Evolutionary conservation across 2,113 vertebrate genomes (phyloP).

Genomic region (Charina bottae): DNA sequence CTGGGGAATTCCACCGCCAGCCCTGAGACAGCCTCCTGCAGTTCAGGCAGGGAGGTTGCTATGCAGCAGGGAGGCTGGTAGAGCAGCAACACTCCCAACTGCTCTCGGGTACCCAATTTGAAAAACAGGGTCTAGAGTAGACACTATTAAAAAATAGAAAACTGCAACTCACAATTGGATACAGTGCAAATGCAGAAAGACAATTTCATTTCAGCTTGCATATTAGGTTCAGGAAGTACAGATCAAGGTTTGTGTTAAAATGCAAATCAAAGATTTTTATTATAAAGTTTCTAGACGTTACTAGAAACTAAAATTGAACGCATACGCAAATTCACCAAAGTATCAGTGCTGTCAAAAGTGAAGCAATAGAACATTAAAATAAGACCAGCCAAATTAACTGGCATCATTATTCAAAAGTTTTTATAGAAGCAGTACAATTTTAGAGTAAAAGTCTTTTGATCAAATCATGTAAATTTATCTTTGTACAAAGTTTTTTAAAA

Average conservation of each 20-base stretch:
- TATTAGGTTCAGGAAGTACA: not conserved
- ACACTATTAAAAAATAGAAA: not conserved
- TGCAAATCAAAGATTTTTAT: not conserved
- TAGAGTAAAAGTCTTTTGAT: not conserved
- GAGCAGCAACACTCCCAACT: no score
- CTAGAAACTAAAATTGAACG: not conserved
- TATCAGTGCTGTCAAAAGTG: not conserved
- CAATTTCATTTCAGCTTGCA: not conserved
- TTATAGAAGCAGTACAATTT: not conserved
- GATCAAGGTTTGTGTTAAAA: not conserved
- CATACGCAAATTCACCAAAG: not conserved
- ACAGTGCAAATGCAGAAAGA: not conserved
- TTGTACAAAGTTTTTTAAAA: not conserved
- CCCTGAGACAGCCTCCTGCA: no score
- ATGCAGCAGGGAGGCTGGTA: no score
- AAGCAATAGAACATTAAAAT: not conserved
- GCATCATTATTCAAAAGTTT: not conserved
- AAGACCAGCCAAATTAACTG: not conserved
- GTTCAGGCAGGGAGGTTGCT: no score
- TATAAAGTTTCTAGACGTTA: not conserved
- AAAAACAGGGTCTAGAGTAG: no score
- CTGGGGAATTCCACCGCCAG: no score
- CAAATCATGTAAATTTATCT: not conserved
- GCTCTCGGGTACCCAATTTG: no score
- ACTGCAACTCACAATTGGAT: not conserved